phyloP scores from a whole-genome alignment of 2,797 vertebrate genomes.

The Sebastes cheni region DNA sequence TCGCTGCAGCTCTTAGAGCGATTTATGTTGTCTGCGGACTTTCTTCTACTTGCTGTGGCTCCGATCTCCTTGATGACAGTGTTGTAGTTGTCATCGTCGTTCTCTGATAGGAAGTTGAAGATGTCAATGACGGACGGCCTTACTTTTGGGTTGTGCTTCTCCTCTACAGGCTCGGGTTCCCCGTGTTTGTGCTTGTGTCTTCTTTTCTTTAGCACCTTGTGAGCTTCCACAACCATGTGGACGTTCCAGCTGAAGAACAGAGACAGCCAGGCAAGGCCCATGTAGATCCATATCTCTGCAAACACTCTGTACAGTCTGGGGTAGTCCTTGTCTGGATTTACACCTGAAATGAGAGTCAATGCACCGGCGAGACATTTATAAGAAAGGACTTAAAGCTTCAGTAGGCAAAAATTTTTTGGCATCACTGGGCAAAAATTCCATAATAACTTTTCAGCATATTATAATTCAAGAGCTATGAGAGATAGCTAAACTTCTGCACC shows the following conservation, averaged over 20 bases:
- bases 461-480: too few relatives aligned
- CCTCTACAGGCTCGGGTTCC: constrained; percentile 60
- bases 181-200: constrained; percentile 83
- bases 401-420: too few relatives aligned
- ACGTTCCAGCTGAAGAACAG: constrained; percentile 99
- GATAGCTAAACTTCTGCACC: too few relatives aligned
- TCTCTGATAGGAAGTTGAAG: constrained; percentile 91
- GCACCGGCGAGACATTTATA: background rate
- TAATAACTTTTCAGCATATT: too few relatives aligned
- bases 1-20: constrained; percentile 81
- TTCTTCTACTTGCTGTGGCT: constrained; percentile 57
- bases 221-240: constrained; percentile 96
- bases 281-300: constrained; percentile 95
- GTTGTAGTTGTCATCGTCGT: constrained; percentile 91
- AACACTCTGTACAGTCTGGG: constrained; percentile 89
- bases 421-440: too few relatives aligned
- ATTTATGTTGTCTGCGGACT: constrained; percentile 45
- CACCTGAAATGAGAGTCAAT: constrained; percentile 80
- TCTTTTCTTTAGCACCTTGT: constrained; percentile 94
- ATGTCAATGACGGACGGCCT: constrained; percentile 86
- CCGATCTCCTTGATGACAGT: constrained; percentile 94
- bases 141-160: constrained; percentile 43
- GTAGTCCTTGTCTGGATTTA: constrained; percentile 88
- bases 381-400: background rate
- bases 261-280: constrained; percentile 97